These are phyloP conservation scores for Scaptomyza parva DNA, from an alignment of 2,888 invertebrate species.

Conservation along the genomic window DNA sequence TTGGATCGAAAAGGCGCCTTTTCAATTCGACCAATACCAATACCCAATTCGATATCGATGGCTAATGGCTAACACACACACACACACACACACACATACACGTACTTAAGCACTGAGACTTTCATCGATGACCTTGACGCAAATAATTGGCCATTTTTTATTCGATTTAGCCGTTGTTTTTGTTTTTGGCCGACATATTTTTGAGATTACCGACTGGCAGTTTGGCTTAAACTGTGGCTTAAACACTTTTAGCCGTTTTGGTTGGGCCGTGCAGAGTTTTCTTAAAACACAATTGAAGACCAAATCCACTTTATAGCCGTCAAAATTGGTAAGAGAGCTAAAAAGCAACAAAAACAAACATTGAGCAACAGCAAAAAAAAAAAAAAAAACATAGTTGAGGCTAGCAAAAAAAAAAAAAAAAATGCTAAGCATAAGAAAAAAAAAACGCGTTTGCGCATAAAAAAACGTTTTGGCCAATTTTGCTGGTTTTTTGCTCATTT, in stretches of 20 bases:
- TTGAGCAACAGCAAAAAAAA: conserved; percentile 66
- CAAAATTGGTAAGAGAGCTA: conserved; percentile 48
- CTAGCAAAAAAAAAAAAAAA: conserved; percentile 40
- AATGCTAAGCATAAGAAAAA: conserved; percentile 66
- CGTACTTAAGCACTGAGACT: conserved; percentile 58
- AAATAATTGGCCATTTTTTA: conserved; percentile 45
- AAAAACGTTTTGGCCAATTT: conserved; percentile 70
- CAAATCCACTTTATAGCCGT: conserved; percentile 75
- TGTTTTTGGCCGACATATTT: conserved; percentile 72
- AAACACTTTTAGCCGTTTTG: conserved; percentile 17
- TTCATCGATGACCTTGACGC: conserved; percentile 83
- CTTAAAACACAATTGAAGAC: conserved; percentile 73
- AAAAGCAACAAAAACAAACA: conserved; percentile 41
- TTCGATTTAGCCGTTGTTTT: conserved; percentile 26
- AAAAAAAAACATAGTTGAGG: conserved; percentile 41
- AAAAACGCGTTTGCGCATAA: conserved; percentile 67
- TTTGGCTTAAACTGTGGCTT: conserved; percentile 22
- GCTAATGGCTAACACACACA: conserved; percentile 48
- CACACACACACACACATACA: conserved; percentile 24
- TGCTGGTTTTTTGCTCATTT: conserved; percentile 43
- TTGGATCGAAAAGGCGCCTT: conserved; percentile 28
- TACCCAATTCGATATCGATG: conserved; percentile 39
- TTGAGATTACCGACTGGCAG: conserved; percentile 59
- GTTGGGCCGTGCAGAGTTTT: conserved; percentile 61
- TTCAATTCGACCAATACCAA: conserved; percentile 41